Evolutionary conservation across 2,888 invertebrate species (phyloP).

Genomic region (Caenorhabditis becei): DNA sequence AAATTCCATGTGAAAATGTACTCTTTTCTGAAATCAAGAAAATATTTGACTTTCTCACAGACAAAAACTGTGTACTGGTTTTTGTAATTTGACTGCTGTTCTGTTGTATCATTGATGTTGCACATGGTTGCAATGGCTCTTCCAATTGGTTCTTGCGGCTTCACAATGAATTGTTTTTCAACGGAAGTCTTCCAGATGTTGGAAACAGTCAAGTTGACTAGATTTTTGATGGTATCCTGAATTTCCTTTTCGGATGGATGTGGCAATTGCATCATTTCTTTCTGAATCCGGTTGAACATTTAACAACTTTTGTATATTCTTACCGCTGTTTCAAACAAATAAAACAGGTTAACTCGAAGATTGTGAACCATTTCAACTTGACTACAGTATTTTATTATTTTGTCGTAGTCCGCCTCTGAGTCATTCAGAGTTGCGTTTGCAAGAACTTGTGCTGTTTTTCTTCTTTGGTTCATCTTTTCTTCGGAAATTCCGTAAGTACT

Average conservation of each 20-base stretch:
- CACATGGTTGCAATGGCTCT: conserved; percentile 44
- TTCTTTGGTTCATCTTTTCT: conserved; percentile 23
- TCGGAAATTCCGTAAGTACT: conserved; percentile 15
- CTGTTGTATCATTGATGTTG: conserved; percentile 17
- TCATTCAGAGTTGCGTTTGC: conserved; percentile 29
- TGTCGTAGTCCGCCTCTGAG: conserved; percentile 12
- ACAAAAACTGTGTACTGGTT: conserved; percentile 13
- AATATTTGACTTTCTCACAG: not conserved
- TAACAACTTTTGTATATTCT: not conserved
- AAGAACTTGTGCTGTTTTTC: conserved; percentile 9
- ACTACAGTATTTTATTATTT: conserved; percentile 31
- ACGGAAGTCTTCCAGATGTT: conserved; percentile 14
- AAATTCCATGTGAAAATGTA: conserved; percentile 74
- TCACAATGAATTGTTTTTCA: conserved; percentile 19
- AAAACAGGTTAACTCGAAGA: conserved; percentile 25
- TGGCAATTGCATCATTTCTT: conserved; percentile 38
- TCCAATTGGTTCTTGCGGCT: conserved; percentile 53
- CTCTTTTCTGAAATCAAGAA: conserved; percentile 48
- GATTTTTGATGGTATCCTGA: conserved; percentile 5
- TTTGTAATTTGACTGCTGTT: conserved; percentile 17
- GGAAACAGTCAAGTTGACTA: conserved; percentile 20
- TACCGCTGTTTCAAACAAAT: conserved; percentile 41
- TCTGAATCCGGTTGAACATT: conserved; percentile 25
- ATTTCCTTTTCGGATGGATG: conserved; percentile 12
- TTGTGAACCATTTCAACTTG: conserved; percentile 47